phyloP scores from a whole-genome alignment of 2,113 vertebrate species.

The Hepsetus odoe region DNA sequence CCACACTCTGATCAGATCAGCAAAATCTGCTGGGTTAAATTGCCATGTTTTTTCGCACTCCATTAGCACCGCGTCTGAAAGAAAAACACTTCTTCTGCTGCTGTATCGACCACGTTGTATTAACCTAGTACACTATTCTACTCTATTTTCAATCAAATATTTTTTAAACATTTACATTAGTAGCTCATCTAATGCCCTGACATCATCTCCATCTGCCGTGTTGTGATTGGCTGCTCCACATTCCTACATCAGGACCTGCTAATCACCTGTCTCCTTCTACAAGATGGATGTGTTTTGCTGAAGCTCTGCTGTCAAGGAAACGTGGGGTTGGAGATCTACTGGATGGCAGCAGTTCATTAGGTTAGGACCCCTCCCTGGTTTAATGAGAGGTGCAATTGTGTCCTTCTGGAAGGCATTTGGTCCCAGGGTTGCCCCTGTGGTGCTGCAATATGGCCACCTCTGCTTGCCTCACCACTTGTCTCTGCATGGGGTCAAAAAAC shows the following conservation, averaged over 20 bases:
- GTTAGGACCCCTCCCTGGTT: not conserved
- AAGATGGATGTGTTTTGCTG: conserved; percentile 48
- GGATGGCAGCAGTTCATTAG: not conserved
- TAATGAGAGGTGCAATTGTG: not conserved
- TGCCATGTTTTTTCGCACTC: conserved; percentile 58
- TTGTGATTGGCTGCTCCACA: conserved; percentile 40
- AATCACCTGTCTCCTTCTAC: conserved; percentile 47
- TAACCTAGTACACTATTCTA: not conserved
- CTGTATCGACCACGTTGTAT: too few relatives aligned
- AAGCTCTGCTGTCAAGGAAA: conserved; percentile 56
- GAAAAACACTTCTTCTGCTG: conserved; percentile 15
- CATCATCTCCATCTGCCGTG: conserved; percentile 48
- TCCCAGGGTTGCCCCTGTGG: not conserved
- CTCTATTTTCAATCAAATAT: not conserved
- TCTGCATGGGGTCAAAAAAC: not conserved
- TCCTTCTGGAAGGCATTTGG: not conserved
- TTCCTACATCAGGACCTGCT: conserved; percentile 50
- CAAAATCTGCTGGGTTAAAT: conserved; percentile 63
- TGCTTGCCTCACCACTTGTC: not conserved
- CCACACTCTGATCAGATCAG: conserved; percentile 64
- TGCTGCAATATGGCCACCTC: conserved; percentile 6
- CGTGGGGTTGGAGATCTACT: conserved; percentile 44
- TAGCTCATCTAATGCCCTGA: not conserved
- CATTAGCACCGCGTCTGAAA: conserved; percentile 6
- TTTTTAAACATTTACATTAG: conserved; percentile 2